phyloP scores from a whole-genome alignment of 2,113 vertebrate genomes.

The Arenaria interpres region DNA sequence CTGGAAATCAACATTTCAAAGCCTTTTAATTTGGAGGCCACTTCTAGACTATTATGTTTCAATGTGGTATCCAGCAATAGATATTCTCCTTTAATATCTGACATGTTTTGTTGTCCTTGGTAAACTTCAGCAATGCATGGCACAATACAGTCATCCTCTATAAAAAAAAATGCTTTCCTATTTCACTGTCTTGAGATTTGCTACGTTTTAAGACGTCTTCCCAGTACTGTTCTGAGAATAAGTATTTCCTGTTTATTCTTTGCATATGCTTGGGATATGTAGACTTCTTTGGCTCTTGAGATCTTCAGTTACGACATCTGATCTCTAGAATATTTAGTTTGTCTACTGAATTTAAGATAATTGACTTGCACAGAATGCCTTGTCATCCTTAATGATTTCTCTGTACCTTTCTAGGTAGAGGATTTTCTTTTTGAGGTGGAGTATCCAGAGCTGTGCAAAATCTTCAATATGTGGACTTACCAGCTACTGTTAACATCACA shows the following conservation, averaged over 20 bases:
- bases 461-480: not conserved
- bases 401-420: not conserved
- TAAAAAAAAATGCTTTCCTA: not conserved
- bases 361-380: not conserved
- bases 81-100: not conserved
- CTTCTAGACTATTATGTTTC: not conserved
- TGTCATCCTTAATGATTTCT: not conserved
- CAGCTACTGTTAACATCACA: not conserved
- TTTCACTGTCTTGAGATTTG: not conserved
- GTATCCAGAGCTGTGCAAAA: not conserved
- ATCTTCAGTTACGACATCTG: not conserved
- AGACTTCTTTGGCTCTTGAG: not conserved
- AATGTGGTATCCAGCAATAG: not conserved
- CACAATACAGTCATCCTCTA: not conserved
- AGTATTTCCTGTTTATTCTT: not conserved
- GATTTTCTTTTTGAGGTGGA: not conserved
- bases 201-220: not conserved
- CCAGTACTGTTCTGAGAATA: not conserved
- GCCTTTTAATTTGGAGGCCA: not conserved
- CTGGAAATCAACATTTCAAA: not conserved
- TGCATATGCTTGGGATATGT: not conserved
- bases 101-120: not conserved
- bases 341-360: not conserved
- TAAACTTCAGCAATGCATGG: not conserved
- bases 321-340: not conserved